These are phyloP conservation scores for Dicerorhinus sumatrensis DNA, from an alignment of 2,113 vertebrate genomes.

Conservation along the genomic window DNA sequence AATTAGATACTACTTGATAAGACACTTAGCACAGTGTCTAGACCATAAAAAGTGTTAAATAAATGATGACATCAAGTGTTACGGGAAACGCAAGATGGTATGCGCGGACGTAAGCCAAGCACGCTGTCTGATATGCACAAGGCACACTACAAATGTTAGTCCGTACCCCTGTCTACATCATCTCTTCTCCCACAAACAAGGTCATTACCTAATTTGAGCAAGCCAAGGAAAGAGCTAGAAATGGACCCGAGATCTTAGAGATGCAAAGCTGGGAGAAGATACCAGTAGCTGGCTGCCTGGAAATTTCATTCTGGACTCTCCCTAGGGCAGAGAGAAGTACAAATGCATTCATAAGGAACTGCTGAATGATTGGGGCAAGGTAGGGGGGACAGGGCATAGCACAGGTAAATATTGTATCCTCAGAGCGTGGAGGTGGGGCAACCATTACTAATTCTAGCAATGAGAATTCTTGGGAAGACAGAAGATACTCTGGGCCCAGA, in stretches of 20 bases:
- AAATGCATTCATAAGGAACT: not conserved
- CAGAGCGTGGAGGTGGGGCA: not conserved
- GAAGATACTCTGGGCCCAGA: not conserved
- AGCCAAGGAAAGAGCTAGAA: not conserved
- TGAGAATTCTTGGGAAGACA: not conserved
- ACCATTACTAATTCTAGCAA: not conserved
- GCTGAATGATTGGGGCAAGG: not conserved
- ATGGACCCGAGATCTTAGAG: not conserved
- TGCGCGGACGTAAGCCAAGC: not conserved
- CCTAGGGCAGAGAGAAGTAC: not conserved
- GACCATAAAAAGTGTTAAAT: not conserved
- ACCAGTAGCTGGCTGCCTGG: not conserved
- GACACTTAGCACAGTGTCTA: not conserved
- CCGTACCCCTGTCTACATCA: rapidly evolving
- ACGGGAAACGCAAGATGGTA: not conserved
- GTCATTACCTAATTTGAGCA: not conserved
- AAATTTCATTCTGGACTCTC: not conserved
- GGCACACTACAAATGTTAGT: too few species aligned
- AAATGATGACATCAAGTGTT: not conserved
- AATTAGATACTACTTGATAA: not conserved
- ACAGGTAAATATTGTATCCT: not conserved
- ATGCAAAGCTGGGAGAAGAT: not conserved
- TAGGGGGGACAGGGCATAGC: rapidly evolving
- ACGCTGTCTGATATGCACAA: not conserved
- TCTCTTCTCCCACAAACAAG: not conserved